Evolutionary conservation across 2,797 vertebrate genomes (phyloP), one percentile per base, ranked within the genome.

Genomic region (Smutsia temminckii): DNA sequence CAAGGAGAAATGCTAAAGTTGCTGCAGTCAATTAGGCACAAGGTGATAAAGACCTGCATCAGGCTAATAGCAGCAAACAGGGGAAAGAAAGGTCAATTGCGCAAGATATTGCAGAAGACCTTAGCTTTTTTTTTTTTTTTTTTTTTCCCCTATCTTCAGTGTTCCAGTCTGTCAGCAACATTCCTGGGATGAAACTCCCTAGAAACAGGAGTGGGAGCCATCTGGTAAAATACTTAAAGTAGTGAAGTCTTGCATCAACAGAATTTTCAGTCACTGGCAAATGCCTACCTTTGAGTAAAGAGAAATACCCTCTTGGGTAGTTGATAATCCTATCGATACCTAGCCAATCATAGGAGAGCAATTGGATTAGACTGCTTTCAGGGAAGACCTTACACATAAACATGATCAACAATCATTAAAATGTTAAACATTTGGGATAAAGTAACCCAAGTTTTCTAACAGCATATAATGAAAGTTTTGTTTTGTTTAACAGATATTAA

Each of bases 401-500:
- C 20, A 1, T 85, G 57, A 59, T 51, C 25, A 51, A n/a, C 89
- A 46, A 71, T 74, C 14, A 32, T 69, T 89, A 18, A 93, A 97
- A 59, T 3, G 1, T 37, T 91, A 77, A 85, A 80, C 34, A 63
- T 55, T 94, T 71, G 37, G 42, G 61, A 25, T 94, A 87, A 96
- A 91, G 71, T 75, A 94, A 2, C 1, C 34, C 17, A 34, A 59
- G 21, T 20, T 57, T 93, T 49, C 63, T 79, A 95, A 55, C 18
- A 61, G 0, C 34, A 57, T 59, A 18, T 9, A n/a, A 57, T 83
- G 63, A 84, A 97, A 68, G n/a, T 75, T 96, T 85, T 97, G 18
- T 95, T 29, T 97, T 94, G 66, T 96, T 96, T 96, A 74, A 96
- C 98, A 99, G 99, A 99, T 95, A 89, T 99, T 87, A 99, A 99